These are phyloP conservation scores for Eptesicus fuscus DNA, from an alignment of 2,113 vertebrate species.

Conservation along the genomic window DNA sequence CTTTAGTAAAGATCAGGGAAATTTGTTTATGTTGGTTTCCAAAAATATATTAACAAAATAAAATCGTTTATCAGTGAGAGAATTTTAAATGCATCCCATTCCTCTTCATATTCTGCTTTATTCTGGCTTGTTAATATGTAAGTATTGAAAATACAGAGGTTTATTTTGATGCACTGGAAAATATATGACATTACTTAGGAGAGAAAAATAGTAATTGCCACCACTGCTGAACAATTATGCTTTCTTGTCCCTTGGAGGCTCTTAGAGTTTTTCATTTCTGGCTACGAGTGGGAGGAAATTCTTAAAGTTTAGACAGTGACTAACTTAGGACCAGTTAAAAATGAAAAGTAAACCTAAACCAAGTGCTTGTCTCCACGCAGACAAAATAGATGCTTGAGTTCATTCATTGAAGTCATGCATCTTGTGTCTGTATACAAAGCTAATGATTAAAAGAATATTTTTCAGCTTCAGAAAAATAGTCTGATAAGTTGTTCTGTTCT, in stretches of 20 bases:
- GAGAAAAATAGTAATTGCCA: not conserved
- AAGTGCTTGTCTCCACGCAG: not conserved
- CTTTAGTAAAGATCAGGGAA: not conserved
- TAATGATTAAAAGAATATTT: slow-evolving; percentile 16
- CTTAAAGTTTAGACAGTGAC: not conserved
- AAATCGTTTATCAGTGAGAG: not conserved
- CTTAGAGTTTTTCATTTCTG: not conserved
- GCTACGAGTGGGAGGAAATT: not conserved
- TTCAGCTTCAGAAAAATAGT: not conserved
- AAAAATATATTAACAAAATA: slow-evolving; percentile 16
- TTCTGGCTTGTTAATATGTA: not conserved
- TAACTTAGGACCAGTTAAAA: not conserved
- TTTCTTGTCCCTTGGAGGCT: not conserved
- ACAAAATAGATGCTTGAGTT: not conserved
- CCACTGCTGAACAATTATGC: not conserved
- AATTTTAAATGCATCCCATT: not conserved
- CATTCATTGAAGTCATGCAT: not conserved
- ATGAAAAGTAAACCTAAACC: not conserved
- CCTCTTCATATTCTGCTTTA: not conserved
- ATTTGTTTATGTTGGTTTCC: not conserved
- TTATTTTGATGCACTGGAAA: not conserved
- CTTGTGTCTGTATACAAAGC: not conserved
- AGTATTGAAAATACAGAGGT: not conserved
- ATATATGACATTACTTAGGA: not conserved
- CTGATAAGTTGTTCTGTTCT: not conserved